A percentile compares a stretch with the other conserved stretches of the same genome.
Conservation (phyloP, 92 coral and sea anemone genomes). For the Epizoanthus scotinus region DNA sequence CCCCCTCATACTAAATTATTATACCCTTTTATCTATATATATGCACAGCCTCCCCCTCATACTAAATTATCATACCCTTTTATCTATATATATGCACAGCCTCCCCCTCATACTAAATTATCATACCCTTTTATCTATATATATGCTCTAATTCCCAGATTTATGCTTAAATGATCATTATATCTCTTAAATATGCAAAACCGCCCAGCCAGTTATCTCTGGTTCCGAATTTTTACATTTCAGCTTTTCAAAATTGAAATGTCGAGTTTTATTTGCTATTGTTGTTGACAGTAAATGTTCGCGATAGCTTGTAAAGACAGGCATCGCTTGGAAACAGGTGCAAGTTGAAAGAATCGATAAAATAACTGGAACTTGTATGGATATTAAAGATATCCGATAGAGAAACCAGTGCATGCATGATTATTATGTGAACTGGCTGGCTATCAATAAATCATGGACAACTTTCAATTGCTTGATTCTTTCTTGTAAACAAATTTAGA, state of each 20-base stretch:
- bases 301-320: neutral
- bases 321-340: constrained; percentile 3
- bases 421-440: neutral
- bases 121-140: no score
- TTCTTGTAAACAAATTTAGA: neutral
- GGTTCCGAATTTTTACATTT: no score
- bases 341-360: neutral
- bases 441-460: neutral
- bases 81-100: no score
- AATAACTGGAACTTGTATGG: neutral
- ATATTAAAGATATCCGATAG: neutral
- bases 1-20: no score
- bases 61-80: no score
- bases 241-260: neutral
- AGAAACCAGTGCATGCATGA: neutral
- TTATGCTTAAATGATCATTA: no score
- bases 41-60: no score
- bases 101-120: no score
- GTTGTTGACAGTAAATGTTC: neutral
- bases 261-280: neutral
- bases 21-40: no score
- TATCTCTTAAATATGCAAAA: no score
- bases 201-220: no score
- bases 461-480: neutral
- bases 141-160: no score